Percentiles rank a stretch among this genome's conserved stretches.
These are phyloP conservation scores for Mobula birostris DNA, from an alignment of 2,113 vertebrate species.

Conservation along the genomic window DNA sequence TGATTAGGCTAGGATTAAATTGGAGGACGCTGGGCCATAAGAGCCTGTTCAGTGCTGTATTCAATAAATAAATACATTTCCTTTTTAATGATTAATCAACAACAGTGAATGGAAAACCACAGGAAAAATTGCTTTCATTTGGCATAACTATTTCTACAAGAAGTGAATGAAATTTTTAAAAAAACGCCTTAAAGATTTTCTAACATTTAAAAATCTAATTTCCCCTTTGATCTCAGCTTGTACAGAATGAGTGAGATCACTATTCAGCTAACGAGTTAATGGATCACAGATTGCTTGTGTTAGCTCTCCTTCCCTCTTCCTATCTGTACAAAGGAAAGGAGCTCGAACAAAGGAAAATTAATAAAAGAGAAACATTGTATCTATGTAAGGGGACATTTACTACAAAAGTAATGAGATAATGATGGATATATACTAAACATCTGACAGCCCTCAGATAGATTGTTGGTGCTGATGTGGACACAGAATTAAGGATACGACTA, in stretches of 20 bases:
- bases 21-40: too few species aligned
- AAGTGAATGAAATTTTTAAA: not conserved
- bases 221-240: not conserved
- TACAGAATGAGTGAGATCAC: not conserved
- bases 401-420: not conserved
- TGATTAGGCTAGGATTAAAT: too few species aligned
- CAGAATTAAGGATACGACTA: not conserved
- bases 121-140: not conserved
- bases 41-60: too few species aligned
- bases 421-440: not conserved
- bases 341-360: not conserved
- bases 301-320: not conserved
- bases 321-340: not conserved
- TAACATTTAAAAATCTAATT: not conserved
- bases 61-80: too few species aligned
- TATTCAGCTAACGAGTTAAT: not conserved
- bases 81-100: not conserved
- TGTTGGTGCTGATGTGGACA: not conserved
- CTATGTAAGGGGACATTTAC: not conserved
- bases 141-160: not conserved
- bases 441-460: not conserved
- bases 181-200: not conserved
- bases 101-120: not conserved
- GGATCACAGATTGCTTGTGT: not conserved
- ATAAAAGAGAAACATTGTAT: not conserved